Conservation (phyloP, 1,140 invertebrate genomes). For the Drosophila parabipectinata region DNA sequence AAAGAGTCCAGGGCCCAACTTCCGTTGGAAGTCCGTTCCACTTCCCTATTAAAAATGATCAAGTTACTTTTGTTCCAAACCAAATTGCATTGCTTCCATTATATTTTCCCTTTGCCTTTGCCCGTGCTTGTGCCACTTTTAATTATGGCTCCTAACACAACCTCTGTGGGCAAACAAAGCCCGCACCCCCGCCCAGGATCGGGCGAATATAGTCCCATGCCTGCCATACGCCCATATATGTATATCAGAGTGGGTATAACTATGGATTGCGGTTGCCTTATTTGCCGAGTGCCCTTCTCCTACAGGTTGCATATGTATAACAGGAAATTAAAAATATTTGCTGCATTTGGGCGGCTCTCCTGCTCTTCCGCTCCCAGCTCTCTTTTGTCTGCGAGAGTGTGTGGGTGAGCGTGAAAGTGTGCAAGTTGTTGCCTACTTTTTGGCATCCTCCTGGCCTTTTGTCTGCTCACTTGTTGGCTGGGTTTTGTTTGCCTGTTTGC, state of each 20-base stretch:
- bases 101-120: neutral
- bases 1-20: too few relatives aligned
- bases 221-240: neutral
- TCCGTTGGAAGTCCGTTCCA: too few relatives aligned
- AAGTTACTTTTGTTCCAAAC: neutral
- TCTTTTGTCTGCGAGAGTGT: neutral
- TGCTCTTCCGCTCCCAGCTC: neutral
- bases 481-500: constrained; percentile 60
- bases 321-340: constrained; percentile 66
- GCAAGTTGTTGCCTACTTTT: constrained; percentile 47
- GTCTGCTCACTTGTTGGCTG: constrained; percentile 53
- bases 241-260: neutral
- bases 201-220: neutral
- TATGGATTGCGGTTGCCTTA: constrained; percentile 20
- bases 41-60: constrained; percentile 3
- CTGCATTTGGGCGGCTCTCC: constrained; percentile 26
- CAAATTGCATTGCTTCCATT: constrained; percentile 24
- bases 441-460: constrained; percentile 37
- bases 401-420: constrained; percentile 8
- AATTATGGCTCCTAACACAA: constrained; percentile 14
- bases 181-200: neutral
- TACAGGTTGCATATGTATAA: constrained; percentile 32
- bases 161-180: neutral
- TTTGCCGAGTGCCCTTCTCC: constrained; percentile 1
- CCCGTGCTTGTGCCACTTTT: constrained; percentile 6